A percentile compares a stretch with the other conserved stretches of the same genome.
Conservation (phyloP, 2,113 vertebrate species). For the Rhodinocichla rosea region DNA sequence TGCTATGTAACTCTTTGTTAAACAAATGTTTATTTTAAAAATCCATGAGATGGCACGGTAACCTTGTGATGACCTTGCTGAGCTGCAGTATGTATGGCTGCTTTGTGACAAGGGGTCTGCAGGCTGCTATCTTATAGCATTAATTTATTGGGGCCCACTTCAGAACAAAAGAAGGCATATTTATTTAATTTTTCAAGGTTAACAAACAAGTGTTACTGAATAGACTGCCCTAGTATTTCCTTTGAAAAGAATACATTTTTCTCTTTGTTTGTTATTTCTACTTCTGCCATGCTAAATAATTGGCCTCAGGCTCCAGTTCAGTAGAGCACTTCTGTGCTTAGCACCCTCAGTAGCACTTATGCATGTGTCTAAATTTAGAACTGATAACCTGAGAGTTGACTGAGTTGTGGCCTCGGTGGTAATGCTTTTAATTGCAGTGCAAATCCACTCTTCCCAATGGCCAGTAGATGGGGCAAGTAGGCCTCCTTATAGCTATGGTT, state of each 20-base stretch:
- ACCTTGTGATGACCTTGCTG: background rate
- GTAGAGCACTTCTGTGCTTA: background rate
- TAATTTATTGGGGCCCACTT: background rate
- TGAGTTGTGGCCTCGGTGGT: background rate
- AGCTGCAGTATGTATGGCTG: background rate
- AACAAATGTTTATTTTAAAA: background rate
- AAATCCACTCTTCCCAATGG: background rate
- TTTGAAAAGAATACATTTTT: background rate
- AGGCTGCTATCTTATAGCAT: background rate
- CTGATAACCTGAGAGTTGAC: background rate
- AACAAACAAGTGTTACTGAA: background rate
- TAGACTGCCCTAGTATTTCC: background rate
- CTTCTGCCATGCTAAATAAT: background rate
- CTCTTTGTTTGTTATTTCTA: background rate
- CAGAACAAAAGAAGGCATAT: background rate
- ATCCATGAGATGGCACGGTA: background rate
- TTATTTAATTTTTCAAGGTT: background rate
- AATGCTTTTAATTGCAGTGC: background rate
- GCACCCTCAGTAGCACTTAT: background rate
- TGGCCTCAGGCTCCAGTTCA: background rate
- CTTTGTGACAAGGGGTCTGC: background rate
- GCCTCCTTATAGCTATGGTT: background rate
- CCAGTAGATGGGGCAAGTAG: constrained; percentile 68
- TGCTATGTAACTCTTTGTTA: background rate
- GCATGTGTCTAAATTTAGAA: background rate